Conservation (phyloP, 2,113 vertebrate species). For the Megaceryle maxima region DNA sequence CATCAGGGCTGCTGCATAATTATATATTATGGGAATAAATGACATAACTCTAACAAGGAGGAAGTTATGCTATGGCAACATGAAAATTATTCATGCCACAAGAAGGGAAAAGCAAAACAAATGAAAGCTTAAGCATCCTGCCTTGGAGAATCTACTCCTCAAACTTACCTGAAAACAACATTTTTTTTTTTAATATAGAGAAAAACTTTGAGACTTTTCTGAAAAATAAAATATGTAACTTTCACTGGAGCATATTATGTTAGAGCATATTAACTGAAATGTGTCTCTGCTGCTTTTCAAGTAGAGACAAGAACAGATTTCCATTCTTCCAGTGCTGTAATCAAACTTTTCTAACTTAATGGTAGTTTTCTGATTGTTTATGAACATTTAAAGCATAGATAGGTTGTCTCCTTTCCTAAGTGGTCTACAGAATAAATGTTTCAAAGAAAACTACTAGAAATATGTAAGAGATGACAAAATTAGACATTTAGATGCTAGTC, state of each 20-base stretch:
- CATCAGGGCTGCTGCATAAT: slow-evolving; percentile 18
- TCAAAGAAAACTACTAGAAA: neutral
- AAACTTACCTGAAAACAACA: neutral
- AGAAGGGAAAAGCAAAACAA: slow-evolving; percentile 25
- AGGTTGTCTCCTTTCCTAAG: neutral
- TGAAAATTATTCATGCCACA: slow-evolving; percentile 55
- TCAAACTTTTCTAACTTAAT: neutral
- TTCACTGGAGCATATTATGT: neutral
- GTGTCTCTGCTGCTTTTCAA: neutral
- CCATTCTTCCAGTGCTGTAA: neutral
- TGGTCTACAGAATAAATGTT: neutral
- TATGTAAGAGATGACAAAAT: neutral
- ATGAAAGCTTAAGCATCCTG: neutral
- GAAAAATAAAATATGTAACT: neutral
- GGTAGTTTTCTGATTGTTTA: neutral
- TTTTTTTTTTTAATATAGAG: neutral
- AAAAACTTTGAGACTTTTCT: neutral
- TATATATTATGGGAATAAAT: neutral
- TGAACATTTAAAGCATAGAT: neutral
- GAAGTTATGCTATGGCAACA: slow-evolving; percentile 31
- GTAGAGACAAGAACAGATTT: neutral
- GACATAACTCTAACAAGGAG: neutral
- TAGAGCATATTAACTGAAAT: neutral
- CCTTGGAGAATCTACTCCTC: neutral
- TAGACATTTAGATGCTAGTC: neutral